Conservation (phyloP, 2,113 vertebrate genomes). For the Hylia prasina region DNA sequence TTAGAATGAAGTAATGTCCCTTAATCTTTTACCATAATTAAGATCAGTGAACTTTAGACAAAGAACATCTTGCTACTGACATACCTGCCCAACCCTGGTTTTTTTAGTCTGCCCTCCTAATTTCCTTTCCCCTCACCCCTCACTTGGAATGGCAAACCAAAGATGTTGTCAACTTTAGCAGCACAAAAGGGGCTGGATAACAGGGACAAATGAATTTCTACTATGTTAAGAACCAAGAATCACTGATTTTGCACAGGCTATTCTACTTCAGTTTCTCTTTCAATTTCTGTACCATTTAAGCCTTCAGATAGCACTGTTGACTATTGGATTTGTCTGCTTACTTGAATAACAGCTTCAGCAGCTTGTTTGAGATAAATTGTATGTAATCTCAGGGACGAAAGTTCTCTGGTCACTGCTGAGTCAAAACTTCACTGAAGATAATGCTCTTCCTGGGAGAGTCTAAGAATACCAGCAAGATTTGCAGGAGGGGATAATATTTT, state of each 20-base stretch:
- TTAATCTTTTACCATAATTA: slow-evolving; percentile 10
- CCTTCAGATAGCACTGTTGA: neutral
- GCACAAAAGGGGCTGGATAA: neutral
- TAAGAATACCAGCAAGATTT: slow-evolving; percentile 10
- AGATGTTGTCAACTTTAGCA: neutral
- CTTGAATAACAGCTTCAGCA: slow-evolving; percentile 4
- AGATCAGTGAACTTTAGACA: neutral
- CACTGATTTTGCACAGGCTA: neutral
- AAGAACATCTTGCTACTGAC: neutral
- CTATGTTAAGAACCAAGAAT: neutral
- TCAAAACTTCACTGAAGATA: slow-evolving; percentile 50
- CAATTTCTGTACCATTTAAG: neutral
- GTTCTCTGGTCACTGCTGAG: slow-evolving; percentile 17
- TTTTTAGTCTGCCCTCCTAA: neutral
- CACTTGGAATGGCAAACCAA: neutral
- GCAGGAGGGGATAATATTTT: neutral
- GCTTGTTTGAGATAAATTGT: neutral
- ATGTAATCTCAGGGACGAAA: slow-evolving; percentile 34
- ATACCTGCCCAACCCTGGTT: neutral
- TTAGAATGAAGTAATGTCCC: neutral
- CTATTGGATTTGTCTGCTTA: neutral
- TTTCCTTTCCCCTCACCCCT: accelerated
- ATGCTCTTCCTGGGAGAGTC: neutral
- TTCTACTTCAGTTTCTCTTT: neutral
- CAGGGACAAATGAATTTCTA: neutral